Evolutionary conservation across 2,113 vertebrate genomes (phyloP), one percentile per base, ranked within the genome.

Genomic region (Tachysurus fulvidraco): DNA sequence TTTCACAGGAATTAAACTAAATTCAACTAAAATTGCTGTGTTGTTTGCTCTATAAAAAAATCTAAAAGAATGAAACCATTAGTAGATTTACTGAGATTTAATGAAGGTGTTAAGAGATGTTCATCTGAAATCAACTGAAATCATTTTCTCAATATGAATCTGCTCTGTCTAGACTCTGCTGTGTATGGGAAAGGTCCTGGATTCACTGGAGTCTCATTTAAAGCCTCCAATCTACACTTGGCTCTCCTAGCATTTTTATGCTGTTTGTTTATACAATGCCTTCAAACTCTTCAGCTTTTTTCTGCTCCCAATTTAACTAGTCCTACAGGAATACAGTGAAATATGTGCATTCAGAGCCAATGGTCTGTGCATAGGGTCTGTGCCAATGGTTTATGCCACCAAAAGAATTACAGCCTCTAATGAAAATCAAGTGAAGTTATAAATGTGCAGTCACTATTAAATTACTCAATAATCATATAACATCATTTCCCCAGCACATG

Each of bases 141-240:
- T 85, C 21, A 67, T 67, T 59, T 83, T 83, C 11, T 54, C 55
- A 60, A 13, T 59, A 78, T 30, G 12, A 81, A 69, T 30, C 23
- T 12, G 21, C 41, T 82, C 77, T 85, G 78, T 90, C 87, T 88
- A 87, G 83, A 86, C 76, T 81, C 67, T 84, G 62, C 30, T 8
- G 84, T 65, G 78, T 25, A 64, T 60, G n/a, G 55, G 52, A 73
- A 81, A 52, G 50, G 52, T 86, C 79, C 64, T 79, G 67, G 23
- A 46, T 17, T 57, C 82, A 21, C 83, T 25, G 52, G 85, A 50
- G 79, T 59, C 52, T 79, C 59, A 44, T 79, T 81, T 81, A 83
- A 84, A 80, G 55, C n/a, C 76, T 83, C 14, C 67, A 79, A 41
- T 83, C 55, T 74, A 83, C 57, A 59, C 57, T 64, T 84, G 85